Base-by-base conservation (phyloP, 2,797 vertebrate species). In the Lithobates sylvaticus region DNA sequence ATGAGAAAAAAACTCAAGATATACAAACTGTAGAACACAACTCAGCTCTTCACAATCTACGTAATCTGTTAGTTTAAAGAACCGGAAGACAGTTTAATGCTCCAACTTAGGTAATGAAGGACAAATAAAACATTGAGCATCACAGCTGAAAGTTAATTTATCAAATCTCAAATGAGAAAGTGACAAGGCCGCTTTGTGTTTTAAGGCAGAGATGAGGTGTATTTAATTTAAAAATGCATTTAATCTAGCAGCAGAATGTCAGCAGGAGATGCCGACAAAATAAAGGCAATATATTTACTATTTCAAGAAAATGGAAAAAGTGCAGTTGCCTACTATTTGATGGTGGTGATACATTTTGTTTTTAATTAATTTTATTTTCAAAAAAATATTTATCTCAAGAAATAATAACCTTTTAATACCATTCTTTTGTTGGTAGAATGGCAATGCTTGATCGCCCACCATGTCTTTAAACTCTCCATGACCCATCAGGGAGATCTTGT, bases 211-310 rank as follows among this genome's bases (percentile, higher is more conserved):
- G 68, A 84, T 58, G 47, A 78, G 67, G 10, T 84, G 76, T 71
- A 39, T 83, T 83, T 76, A 76, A 83, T 83, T 76, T 68, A 76
- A 69, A 67, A 83, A 83, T 47, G 64, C 73, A 83, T 39, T 76
- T 68, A 47, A 39, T 47, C 26, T 50, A 83, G 4, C 18, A 47
- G 26, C 61, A 83, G 67, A 76, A 69, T 70, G 67, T 10, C 10
- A 10, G 50, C n/a, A n/a, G n/a, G n/a, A n/a, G n/a, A n/a, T n/a
- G n/a, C 68, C 42, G 70, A 54, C 29, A 70, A 80, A n/a, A 65
- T 26, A 21, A 65, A 65, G 61, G 61, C 61, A 65, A 26, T 21
- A 65, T 65, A 65, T 13, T 65, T 65, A 65, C n/a, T 0, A 9
- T 65, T 65, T 65, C 61, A 65, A 65, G n/a, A 65, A 65, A 26